Evolutionary conservation across 2,797 vertebrate species (phyloP).

Genomic region (Strix occidentalis): DNA sequence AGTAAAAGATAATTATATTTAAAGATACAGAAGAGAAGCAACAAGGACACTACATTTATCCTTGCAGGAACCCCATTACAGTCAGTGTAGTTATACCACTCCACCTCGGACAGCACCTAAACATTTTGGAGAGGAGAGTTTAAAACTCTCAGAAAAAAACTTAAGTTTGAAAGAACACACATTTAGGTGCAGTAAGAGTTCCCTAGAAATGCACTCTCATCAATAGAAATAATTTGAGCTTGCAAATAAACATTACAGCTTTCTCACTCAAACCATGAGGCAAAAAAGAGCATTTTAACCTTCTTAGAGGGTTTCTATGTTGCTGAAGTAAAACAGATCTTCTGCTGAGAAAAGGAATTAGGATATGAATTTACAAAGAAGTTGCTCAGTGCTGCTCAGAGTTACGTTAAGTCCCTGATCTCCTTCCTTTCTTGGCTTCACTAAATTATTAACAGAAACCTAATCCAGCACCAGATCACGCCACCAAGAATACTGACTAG

Average conservation of each 20-base stretch:
- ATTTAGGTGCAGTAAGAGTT: neutral
- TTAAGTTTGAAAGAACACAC: neutral
- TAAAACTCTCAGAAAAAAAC: neutral
- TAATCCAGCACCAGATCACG: neutral
- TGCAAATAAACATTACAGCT: neutral
- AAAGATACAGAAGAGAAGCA: neutral
- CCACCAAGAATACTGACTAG: neutral
- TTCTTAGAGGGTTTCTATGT: neutral
- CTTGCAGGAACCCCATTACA: neutral
- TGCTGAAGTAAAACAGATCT: neutral
- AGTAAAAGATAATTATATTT: neutral
- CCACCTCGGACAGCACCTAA: neutral
- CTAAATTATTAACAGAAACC: conserved; percentile 6
- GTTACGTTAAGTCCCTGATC: neutral
- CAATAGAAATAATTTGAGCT: neutral
- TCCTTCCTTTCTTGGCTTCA: neutral
- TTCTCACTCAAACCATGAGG: neutral
- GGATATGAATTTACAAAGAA: neutral
- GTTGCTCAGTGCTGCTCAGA: neutral
- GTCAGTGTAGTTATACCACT: neutral
- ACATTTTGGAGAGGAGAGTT: neutral
- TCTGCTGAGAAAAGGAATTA: neutral
- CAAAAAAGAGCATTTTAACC: neutral
- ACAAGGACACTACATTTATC: neutral
- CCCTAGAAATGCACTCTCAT: neutral